phyloP scores from a whole-genome alignment of 2,113 vertebrate genomes.

The Cavia porcellus region DNA sequence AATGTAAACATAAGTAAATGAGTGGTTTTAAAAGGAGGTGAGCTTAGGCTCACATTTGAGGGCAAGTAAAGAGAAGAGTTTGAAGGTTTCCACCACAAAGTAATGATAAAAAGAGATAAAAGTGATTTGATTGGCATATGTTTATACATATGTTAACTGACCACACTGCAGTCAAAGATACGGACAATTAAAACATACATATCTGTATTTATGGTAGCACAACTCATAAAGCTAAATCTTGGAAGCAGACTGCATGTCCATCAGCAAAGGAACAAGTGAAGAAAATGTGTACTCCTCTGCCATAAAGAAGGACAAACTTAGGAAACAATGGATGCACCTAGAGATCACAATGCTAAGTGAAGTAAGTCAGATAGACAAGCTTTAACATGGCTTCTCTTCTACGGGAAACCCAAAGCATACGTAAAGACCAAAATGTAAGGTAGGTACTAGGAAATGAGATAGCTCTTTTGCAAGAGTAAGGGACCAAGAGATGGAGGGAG shows the following conservation, averaged over 20 bases:
- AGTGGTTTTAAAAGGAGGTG: neutral
- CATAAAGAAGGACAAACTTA: neutral
- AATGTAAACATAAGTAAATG: neutral
- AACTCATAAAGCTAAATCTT: neutral
- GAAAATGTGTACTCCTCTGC: neutral
- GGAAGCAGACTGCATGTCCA: neutral
- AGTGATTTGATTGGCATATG: neutral
- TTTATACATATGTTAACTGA: neutral
- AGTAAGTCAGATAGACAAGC: neutral
- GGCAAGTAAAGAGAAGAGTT: neutral
- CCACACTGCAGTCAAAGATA: neutral
- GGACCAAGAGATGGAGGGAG: neutral
- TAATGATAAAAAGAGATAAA: neutral
- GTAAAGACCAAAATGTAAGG: neutral
- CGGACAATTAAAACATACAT: neutral
- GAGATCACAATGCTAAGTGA: neutral
- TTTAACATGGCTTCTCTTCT: neutral
- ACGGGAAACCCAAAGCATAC: neutral
- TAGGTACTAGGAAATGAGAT: neutral
- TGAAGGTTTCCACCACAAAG: neutral
- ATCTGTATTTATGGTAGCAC: neutral
- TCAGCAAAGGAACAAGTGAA: neutral
- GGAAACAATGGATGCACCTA: neutral
- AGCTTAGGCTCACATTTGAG: neutral
- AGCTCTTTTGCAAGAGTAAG: neutral